Evolutionary conservation across 2,113 vertebrate species (phyloP), one percentile per base, ranked within the genome.

Genomic region (Candoia aspera): DNA sequence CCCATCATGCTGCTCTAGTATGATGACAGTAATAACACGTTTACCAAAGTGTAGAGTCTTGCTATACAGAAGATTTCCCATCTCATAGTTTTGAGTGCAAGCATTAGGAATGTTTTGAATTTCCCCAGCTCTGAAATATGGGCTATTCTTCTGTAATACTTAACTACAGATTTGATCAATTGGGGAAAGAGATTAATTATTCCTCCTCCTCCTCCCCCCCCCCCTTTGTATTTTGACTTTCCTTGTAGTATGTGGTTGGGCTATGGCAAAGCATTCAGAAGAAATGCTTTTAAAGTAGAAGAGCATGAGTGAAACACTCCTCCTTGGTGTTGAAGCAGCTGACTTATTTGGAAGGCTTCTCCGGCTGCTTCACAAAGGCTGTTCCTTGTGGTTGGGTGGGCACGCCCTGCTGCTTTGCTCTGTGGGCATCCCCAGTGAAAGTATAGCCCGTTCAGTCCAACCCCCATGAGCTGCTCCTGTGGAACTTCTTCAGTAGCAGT

Each of bases 1-100:
- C 49, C 94, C 90, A 86, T 94, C 90, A 93, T 96, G 94, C 88
- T 95, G 73, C 93, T 93, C 93, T 84, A 91, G 10, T 93, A 93
- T 91, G 84, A 90, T 79, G 13, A 42, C 46, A 62, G 93, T 64
- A 90, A 83, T 37, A 91, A 58, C 19, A 9, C 11, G 55, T 26
- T 42, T 84, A 55, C 60, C 87, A 93, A 42, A 58, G 57, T 62
- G 15, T 29, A 46, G 86, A 94, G 94, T 42, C n/a, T 79, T 90
- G 53, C 46, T 87, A 91, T 90, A 94, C 23, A 91, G 90, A 96
- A 94, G 88, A 88, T n/a, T 68, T 90, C 6, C 26, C 83, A 73
- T 29, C 24, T 42, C 91, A 15, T 24, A 94, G 33, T 54, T 87
- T 64, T 93, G 94, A 55, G 0, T 87, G 21, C 64, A 68, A 93